These are phyloP conservation scores for Neria commutata DNA, from an alignment of 2,888 invertebrate genomes.

Conservation along the genomic window DNA sequence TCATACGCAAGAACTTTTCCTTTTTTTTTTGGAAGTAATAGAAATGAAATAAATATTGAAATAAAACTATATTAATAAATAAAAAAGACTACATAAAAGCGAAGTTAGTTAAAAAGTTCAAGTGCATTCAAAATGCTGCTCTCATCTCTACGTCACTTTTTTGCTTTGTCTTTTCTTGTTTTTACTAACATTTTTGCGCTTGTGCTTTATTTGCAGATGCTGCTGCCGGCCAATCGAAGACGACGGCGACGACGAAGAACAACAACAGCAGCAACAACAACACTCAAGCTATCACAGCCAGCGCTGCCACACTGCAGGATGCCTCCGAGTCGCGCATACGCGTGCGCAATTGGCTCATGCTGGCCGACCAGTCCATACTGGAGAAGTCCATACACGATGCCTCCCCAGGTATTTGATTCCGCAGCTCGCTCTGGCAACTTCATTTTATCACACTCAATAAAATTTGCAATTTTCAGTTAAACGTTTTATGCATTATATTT, in stretches of 20 bases:
- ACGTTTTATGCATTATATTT: too few species aligned
- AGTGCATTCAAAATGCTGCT: too few species aligned
- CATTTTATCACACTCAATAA: too few species aligned
- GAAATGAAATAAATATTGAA: constrained; percentile 26
- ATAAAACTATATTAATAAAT: constrained; percentile 22
- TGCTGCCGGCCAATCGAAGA: background rate
- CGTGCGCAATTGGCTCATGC: constrained; percentile 61
- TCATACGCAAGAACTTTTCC: background rate
- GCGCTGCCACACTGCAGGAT: background rate
- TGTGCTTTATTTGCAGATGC: background rate
- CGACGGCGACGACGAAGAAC: background rate
- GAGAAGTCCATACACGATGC: constrained; percentile 42
- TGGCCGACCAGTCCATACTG: constrained; percentile 59
- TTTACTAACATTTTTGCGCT: background rate
- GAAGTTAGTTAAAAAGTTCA: too few species aligned
- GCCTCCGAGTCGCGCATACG: constrained; percentile 56
- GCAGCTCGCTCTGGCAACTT: too few species aligned
- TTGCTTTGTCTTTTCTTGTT: too few species aligned
- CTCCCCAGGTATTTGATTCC: constrained; percentile 43
- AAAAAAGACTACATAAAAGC: too few species aligned
- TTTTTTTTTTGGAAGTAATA: too few species aligned
- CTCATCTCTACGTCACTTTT: too few species aligned
- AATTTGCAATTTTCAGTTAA: too few species aligned
- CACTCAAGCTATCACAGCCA: background rate
- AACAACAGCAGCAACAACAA: background rate